Base-by-base conservation (phyloP, 2,113 vertebrate genomes). In the Otus sunia region DNA sequence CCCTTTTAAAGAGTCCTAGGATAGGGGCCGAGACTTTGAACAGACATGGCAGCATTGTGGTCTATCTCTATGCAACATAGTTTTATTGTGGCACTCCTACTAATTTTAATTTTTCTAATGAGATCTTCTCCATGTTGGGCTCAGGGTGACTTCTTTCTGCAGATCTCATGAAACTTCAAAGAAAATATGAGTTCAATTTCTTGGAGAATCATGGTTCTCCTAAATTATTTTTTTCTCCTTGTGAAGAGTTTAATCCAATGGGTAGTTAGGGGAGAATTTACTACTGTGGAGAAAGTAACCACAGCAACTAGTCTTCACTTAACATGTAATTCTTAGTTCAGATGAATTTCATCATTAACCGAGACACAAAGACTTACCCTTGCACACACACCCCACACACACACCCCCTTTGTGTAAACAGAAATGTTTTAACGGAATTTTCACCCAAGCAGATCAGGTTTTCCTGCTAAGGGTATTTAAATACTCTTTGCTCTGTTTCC, bases 61-160 rank as follows among this genome's bases (percentile, higher is more conserved):
- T 59, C 43, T 53, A 3, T n/a, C 29, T 41, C 75, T 47, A 47
- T 5, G 9, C 32, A 76, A 22, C 0, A 0, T 4, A 45, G 13
- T 67, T 92, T 89, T 56, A 81, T 15, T 86, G 30, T 26, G 19
- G 30, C 37, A 52, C 5, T 71, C 39, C 34, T 29, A 29, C 9
- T 26, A 23, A 71, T 75, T 78, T 75, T 68, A 2, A 52, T 58
- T 86, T 92, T 41, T 86, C 30, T 68, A 74, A 64, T 69, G 15
- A 11, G 41, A 81, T 15, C 47, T 74, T 52, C 60, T 84, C 39
- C 21, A 22, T 50, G 11, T 23, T 52, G 58, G 39, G 30, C 52
- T 92, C 43, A 67, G 68, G 74, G 21, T 27, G 60, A 25, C 14
- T 90, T 95, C 36, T 62, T 79, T 63, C 47, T 77, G 69, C 39